Evolutionary conservation across 2,797 vertebrate genomes (phyloP).

Genomic region (Anisognathus igniventris): DNA sequence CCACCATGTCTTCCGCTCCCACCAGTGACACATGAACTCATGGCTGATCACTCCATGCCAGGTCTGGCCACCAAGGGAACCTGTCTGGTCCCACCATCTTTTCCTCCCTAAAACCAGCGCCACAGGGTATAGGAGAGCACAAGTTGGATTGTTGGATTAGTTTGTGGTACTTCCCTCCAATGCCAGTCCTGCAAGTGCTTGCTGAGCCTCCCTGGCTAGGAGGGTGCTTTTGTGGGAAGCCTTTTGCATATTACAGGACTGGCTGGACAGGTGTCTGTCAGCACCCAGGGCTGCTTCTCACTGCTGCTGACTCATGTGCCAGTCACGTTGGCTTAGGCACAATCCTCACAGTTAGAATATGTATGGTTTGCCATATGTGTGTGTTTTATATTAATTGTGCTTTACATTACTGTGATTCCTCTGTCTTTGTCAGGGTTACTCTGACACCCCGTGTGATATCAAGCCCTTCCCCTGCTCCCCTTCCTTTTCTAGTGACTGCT

Average conservation of each 20-base stretch:
- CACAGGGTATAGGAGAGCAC: not conserved
- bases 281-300: not conserved
- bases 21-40: not conserved
- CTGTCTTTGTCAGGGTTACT: not conserved
- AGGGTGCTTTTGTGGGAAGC: not conserved
- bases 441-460: not conserved
- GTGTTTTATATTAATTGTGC: not conserved
- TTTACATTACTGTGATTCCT: not conserved
- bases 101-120: not conserved
- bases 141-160: not conserved
- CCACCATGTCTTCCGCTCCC: not conserved
- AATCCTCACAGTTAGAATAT: not conserved
- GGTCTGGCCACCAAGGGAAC: not conserved
- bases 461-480: not conserved
- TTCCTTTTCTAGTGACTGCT: not conserved
- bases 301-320: not conserved
- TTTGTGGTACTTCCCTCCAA: not conserved
- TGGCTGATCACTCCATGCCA: not conserved
- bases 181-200: not conserved
- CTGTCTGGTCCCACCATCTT: not conserved
- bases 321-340: rapidly evolving
- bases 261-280: not conserved
- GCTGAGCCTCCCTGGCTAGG: rapidly evolving
- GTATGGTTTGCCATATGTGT: not conserved
- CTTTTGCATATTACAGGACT: not conserved